Conservation (phyloP, 2,113 vertebrate genomes). For the Crotophaga sulcirostris region DNA sequence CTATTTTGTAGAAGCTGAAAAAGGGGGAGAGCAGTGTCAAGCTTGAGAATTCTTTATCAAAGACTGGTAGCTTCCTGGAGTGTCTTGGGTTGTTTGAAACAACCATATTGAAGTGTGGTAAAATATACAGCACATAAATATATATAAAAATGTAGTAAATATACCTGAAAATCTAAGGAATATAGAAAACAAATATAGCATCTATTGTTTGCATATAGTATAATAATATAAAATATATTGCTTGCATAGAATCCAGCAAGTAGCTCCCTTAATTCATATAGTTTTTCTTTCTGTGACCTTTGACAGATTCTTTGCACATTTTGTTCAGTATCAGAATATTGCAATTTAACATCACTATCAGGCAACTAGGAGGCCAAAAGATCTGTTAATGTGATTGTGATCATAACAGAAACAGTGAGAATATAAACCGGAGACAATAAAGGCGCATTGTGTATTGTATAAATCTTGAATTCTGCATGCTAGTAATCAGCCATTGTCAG, state of each 20-base stretch:
- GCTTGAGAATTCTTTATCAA: background rate
- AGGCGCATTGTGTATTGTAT: background rate
- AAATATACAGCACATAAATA: background rate
- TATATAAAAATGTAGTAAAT: background rate
- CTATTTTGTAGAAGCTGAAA: background rate
- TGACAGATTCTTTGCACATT: background rate
- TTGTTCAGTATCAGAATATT: background rate
- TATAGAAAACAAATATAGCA: background rate
- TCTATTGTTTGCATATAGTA: background rate
- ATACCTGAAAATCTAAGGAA: background rate
- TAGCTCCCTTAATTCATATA: background rate
- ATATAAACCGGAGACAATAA: background rate
- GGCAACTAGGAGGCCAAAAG: background rate
- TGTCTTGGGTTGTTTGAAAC: background rate
- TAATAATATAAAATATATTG: background rate
- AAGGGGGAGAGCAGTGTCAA: background rate
- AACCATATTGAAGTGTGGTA: background rate
- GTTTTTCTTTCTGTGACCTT: background rate
- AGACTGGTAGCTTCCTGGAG: background rate
- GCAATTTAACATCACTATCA: background rate
- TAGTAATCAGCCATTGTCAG: background rate
- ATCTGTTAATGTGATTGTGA: background rate
- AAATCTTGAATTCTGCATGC: background rate
- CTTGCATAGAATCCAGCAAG: background rate
- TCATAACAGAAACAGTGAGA: background rate